phyloP scores from a whole-genome alignment of 1,140 invertebrate genomes.

The Drosophila auraria region DNA sequence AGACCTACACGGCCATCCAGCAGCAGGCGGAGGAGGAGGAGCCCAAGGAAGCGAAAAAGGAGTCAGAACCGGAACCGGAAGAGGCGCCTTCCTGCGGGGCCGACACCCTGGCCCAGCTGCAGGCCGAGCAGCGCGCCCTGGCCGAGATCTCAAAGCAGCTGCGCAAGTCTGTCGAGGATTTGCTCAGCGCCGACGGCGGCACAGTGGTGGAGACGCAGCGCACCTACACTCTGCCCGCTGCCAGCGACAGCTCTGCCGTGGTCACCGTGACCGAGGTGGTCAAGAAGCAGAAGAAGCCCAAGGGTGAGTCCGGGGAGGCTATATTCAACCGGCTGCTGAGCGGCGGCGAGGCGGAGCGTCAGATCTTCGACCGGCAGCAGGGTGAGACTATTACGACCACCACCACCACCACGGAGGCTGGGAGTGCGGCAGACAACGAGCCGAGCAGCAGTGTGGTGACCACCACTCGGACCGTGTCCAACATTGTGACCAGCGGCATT shows the following conservation, averaged over 20 bases:
- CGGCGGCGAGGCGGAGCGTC: slow-evolving; percentile 64
- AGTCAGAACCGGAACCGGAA: background rate
- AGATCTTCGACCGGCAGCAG: slow-evolving; percentile 75
- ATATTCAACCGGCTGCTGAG: slow-evolving; percentile 74
- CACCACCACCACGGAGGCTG: slow-evolving; percentile 73
- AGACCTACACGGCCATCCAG: slow-evolving; percentile 78
- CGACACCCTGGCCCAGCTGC: slow-evolving; percentile 69
- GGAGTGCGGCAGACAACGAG: slow-evolving; percentile 45
- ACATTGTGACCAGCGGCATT: slow-evolving; percentile 79
- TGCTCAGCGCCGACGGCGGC: slow-evolving; percentile 61
- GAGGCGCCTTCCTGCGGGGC: slow-evolving; percentile 10
- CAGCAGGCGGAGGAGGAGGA: slow-evolving; percentile 52
- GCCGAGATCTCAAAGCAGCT: slow-evolving; percentile 83
- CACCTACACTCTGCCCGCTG: slow-evolving; percentile 50
- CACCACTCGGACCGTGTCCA: slow-evolving; percentile 77
- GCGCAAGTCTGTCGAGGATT: slow-evolving; percentile 80
- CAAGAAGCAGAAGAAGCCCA: slow-evolving; percentile 47
- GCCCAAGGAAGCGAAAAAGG: slow-evolving; percentile 3
- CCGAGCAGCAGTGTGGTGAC: slow-evolving; percentile 75
- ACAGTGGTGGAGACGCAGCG: slow-evolving; percentile 62
- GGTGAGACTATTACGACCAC: slow-evolving; percentile 80
- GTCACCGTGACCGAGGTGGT: slow-evolving; percentile 75
- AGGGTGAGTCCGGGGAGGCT: slow-evolving; percentile 65
- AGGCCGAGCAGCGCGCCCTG: slow-evolving; percentile 79
- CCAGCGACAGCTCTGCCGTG: slow-evolving; percentile 54